phyloP scores from a whole-genome alignment of 1,140 invertebrate species.

The Achroia grisella region DNA sequence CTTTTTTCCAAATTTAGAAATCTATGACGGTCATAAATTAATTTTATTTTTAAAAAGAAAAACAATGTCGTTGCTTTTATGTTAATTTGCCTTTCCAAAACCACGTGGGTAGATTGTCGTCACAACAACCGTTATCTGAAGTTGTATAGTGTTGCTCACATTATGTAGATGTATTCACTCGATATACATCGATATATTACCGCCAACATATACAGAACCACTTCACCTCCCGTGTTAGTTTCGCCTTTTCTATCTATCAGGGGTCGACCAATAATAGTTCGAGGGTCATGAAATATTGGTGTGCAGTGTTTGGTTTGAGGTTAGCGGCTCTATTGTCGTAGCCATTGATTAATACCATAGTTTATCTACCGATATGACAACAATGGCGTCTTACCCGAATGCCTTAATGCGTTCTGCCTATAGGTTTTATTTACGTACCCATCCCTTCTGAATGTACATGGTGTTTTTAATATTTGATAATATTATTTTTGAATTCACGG shows the following conservation, averaged over 20 bases:
- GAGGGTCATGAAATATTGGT: conserved; percentile 30
- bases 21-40: no score
- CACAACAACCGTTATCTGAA: conserved; percentile 48
- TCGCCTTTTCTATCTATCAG: background rate
- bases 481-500: conserved; percentile 16
- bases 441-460: conserved; percentile 37
- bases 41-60: background rate
- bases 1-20: no score
- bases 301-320: conserved; percentile 39
- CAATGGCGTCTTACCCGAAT: conserved; percentile 65
- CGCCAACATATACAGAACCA: conserved; percentile 27
- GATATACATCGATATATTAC: conserved; percentile 27
- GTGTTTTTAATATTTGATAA: conserved; percentile 23
- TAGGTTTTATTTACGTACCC: conserved; percentile 57
- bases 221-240: conserved; percentile 7
- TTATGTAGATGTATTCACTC: conserved; percentile 53
- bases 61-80: conserved; percentile 10
- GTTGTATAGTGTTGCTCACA: conserved; percentile 27
- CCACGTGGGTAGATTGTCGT: conserved; percentile 37
- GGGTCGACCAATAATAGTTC: conserved; percentile 2
- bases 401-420: conserved; percentile 58
- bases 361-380: conserved; percentile 71
- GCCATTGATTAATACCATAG: conserved; percentile 65
- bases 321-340: conserved; percentile 59
- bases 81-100: conserved; percentile 16